Conservation (phyloP, 2,888 invertebrate species). For the Phyllotreta cruciferae region DNA sequence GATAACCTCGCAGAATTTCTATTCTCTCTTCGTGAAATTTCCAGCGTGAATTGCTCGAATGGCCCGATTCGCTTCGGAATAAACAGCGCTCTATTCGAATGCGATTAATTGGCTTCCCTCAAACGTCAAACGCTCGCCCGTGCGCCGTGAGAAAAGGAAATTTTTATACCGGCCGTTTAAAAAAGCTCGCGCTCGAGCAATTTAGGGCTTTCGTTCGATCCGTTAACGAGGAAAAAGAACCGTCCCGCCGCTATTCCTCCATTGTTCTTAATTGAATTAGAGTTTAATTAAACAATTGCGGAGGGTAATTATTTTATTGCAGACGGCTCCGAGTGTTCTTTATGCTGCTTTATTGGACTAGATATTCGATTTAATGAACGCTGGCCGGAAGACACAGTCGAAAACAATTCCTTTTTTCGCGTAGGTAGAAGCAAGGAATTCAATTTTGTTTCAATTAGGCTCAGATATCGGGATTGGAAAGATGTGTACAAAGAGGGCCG, state of each 20-base stretch:
- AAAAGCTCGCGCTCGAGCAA: neutral
- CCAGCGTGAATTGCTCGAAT: constrained; percentile 4
- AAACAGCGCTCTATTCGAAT: constrained; percentile 1
- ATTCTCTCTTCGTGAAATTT: constrained; percentile 19
- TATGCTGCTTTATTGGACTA: constrained; percentile 37
- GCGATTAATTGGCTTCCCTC: no score
- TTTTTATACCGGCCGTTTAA: no score
- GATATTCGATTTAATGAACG: constrained; percentile 35
- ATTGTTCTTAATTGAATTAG: constrained; percentile 52
- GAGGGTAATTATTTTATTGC: constrained; percentile 55
- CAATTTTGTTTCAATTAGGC: constrained; percentile 32
- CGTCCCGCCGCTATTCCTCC: constrained; percentile 9
- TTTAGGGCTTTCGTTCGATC: constrained; percentile 10
- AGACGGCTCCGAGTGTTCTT: constrained; percentile 24
- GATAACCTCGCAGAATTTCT: constrained; percentile 27
- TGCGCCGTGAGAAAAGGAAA: no score
- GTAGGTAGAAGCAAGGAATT: constrained; percentile 18
- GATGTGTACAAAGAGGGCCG: constrained; percentile 7
- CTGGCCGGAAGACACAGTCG: neutral
- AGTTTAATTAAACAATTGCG: constrained; percentile 58
- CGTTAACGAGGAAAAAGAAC: constrained; percentile 13
- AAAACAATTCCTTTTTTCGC: constrained; percentile 14
- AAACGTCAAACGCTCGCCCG: no score
- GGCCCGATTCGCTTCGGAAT: constrained; percentile 2
- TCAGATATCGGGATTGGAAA: constrained; percentile 1